A percentile compares a stretch with the other conserved stretches of the same genome.
Evolutionary conservation across 2,113 vertebrate genomes (phyloP).

Genomic region (Pelecanoides urinatrix): DNA sequence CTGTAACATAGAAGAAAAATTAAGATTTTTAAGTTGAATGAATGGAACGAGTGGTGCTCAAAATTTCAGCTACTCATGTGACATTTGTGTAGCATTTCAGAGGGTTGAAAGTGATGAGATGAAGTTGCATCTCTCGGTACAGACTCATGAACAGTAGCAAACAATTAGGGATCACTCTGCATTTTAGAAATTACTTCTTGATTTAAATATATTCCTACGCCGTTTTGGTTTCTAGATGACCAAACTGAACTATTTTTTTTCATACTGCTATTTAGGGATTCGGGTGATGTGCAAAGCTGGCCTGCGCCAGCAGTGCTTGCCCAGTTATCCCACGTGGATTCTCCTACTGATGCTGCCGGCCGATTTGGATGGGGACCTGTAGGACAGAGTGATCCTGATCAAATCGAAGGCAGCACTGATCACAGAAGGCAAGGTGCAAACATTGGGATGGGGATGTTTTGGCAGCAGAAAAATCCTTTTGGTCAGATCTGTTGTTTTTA

Average conservation of each 20-base stretch:
- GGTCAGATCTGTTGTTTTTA: background rate
- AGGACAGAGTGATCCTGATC: background rate
- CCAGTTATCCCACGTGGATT: background rate
- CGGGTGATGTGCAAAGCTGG: background rate
- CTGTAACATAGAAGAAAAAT: background rate
- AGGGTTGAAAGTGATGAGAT: background rate
- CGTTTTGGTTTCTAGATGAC: background rate
- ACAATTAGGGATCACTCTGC: background rate
- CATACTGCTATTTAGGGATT: background rate
- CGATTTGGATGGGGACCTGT: background rate
- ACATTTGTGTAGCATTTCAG: background rate
- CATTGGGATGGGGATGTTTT: background rate
- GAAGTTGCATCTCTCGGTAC: background rate
- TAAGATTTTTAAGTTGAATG: background rate
- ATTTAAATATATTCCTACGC: background rate
- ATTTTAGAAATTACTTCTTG: background rate
- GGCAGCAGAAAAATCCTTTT: background rate
- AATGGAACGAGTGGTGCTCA: conserved; percentile 3
- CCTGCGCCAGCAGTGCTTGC: background rate
- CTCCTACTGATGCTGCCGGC: background rate
- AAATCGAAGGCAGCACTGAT: background rate
- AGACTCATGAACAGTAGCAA: background rate
- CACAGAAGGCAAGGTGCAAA: background rate
- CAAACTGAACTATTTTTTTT: background rate
- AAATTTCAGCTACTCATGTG: background rate